Conservation (phyloP, 2,888 invertebrate genomes). For the Drosophila bunnanda region DNA sequence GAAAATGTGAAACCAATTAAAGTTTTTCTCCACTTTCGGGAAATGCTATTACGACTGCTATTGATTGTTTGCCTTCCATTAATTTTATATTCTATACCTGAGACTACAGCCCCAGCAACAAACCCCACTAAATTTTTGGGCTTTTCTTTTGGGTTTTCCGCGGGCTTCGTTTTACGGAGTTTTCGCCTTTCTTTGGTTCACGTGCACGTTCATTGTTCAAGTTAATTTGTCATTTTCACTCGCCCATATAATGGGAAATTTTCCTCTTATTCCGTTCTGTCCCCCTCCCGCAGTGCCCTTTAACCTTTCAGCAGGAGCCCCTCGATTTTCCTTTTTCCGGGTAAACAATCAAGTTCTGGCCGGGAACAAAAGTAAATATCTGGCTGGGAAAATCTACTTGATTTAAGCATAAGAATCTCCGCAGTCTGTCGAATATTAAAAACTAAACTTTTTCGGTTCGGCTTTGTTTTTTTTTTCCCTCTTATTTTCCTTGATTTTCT, state of each 20-base stretch:
- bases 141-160: slow-evolving; percentile 16
- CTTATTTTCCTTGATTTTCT: too few species aligned
- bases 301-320: slow-evolving; percentile 32
- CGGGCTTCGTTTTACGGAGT: slow-evolving; percentile 47
- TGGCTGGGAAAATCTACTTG: slow-evolving; percentile 59
- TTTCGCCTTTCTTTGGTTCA: slow-evolving; percentile 52
- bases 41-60: slow-evolving; percentile 18
- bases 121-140: neutral
- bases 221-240: slow-evolving; percentile 78
- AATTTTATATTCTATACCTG: slow-evolving; percentile 44
- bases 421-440: slow-evolving; percentile 48
- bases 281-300: slow-evolving; percentile 1
- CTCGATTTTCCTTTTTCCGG: slow-evolving; percentile 27
- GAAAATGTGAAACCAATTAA: slow-evolving; percentile 38
- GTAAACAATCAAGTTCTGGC: slow-evolving; percentile 61
- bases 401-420: slow-evolving; percentile 54
- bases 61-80: slow-evolving; percentile 39
- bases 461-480: slow-evolving; percentile 5
- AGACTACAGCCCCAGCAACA: neutral
- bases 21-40: slow-evolving; percentile 27
- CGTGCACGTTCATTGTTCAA: slow-evolving; percentile 58
- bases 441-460: slow-evolving; percentile 46
- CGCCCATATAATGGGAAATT: slow-evolving; percentile 73
- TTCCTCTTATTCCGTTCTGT: slow-evolving; percentile 10
- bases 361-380: slow-evolving; percentile 60